Conservation (phyloP, 2,888 invertebrate genomes). For the Entomobrya proxima region DNA sequence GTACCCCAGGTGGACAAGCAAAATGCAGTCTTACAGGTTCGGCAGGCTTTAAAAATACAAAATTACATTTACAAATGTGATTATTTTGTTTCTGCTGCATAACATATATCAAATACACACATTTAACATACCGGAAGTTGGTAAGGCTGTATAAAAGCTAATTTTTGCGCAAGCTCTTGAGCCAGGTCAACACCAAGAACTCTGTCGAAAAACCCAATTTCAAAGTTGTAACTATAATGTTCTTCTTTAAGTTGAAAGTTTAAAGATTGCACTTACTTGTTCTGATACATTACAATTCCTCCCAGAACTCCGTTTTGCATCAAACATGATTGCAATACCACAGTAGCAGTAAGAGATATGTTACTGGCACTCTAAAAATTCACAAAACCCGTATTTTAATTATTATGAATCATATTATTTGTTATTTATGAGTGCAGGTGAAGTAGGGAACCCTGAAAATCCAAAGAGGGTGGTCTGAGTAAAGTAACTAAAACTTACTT, state of each 20-base stretch:
- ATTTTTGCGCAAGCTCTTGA: conserved; percentile 85
- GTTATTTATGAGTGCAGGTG: no score
- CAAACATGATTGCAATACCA: conserved; percentile 90
- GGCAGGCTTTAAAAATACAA: conserved; percentile 79
- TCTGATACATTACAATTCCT: conserved; percentile 91
- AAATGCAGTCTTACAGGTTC: conserved; percentile 83
- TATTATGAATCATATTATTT: no score
- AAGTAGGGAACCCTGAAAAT: no score
- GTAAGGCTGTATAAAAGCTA: conserved; percentile 89
- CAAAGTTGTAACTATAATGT: no score
- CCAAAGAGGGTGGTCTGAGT: neutral
- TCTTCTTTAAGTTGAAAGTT: conserved; percentile 2
- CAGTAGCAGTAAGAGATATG: conserved; percentile 90
- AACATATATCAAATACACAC: neutral
- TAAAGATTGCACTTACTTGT: conserved; percentile 82
- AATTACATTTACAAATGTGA: conserved; percentile 8
- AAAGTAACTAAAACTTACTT: conserved; percentile 79
- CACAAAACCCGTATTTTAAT: no score
- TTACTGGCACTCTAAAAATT: conserved; percentile 87
- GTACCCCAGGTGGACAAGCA: conserved; percentile 88
- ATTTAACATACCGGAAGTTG: conserved; percentile 82
- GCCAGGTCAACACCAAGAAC: conserved; percentile 88
- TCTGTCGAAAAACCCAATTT: conserved; percentile 80
- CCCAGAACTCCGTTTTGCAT: conserved; percentile 88
- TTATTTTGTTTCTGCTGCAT: neutral